These are phyloP conservation scores for Anarsia innoxiella DNA, from an alignment of 2,888 invertebrate genomes.

Conservation along the genomic window DNA sequence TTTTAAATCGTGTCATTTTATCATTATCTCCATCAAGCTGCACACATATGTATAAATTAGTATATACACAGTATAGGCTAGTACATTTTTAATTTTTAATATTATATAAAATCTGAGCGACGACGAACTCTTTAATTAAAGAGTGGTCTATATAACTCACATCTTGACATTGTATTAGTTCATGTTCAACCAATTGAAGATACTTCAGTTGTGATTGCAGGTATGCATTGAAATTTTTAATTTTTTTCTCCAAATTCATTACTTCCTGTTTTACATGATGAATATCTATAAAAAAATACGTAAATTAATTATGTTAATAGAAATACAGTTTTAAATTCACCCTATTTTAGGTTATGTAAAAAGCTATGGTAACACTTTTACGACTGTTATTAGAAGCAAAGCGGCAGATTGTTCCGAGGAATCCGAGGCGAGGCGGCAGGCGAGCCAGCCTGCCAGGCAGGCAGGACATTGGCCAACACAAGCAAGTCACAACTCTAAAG, in stretches of 20 bases:
- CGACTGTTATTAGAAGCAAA: too few relatives aligned
- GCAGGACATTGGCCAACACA: too few relatives aligned
- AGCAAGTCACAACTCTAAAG: too few relatives aligned
- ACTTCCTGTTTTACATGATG: slow-evolving; percentile 47
- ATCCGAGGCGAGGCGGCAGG: too few relatives aligned
- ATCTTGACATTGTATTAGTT: slow-evolving; percentile 19
- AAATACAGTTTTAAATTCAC: neutral
- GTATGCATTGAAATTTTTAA: slow-evolving; percentile 37
- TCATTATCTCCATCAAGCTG: neutral
- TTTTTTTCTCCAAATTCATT: slow-evolving; percentile 42
- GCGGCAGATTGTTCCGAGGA: too few relatives aligned
- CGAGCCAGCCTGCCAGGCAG: too few relatives aligned
- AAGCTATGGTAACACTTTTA: neutral
- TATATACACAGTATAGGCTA: too few relatives aligned
- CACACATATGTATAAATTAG: neutral
- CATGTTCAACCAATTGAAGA: slow-evolving; percentile 31
- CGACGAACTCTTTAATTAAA: too few relatives aligned
- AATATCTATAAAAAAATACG: too few relatives aligned
- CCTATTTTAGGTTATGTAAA: neutral
- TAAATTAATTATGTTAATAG: too few relatives aligned
- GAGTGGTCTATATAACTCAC: neutral
- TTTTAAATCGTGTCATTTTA: too few relatives aligned
- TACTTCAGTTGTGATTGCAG: slow-evolving; percentile 32
- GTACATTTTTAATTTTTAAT: neutral
- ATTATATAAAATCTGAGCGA: too few relatives aligned